Percentiles rank a stretch among this genome's conserved stretches.
Conservation (phyloP, 2,797 vertebrate genomes). For the Parauchenoglanis punctatus region DNA sequence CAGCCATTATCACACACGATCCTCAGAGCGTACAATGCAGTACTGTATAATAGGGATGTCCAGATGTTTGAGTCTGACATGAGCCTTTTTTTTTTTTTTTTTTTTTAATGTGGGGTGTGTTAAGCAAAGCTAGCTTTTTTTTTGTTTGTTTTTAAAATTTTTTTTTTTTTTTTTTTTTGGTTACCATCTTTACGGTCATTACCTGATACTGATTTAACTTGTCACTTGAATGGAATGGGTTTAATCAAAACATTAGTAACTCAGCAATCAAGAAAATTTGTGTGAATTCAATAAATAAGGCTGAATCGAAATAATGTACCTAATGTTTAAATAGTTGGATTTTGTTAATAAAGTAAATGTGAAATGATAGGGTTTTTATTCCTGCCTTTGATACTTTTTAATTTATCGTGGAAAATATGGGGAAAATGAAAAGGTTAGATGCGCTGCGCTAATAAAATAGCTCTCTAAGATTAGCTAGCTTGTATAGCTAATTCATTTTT, state of each 20-base stretch:
- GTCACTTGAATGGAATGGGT: background rate
- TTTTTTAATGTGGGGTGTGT: background rate
- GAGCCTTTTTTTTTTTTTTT: background rate
- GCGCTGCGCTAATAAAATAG: background rate
- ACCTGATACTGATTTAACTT: background rate
- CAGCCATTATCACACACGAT: slow-evolving; percentile 17
- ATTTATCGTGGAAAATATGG: background rate
- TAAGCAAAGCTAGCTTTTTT: background rate
- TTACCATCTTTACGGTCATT: background rate
- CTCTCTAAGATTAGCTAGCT: background rate
- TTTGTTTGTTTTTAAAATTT: too few relatives aligned
- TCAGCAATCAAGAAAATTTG: background rate
- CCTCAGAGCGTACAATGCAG: background rate
- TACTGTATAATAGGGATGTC: background rate
- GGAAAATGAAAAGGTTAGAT: background rate
- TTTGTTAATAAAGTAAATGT: background rate
- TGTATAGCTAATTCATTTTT: background rate
- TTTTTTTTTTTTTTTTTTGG: too few relatives aligned
- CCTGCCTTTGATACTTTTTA: background rate
- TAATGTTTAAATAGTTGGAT: background rate
- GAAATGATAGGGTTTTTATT: background rate
- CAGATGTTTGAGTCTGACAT: background rate
- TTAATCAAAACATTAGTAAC: background rate
- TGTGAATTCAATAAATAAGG: background rate
- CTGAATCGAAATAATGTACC: background rate